phyloP scores from a whole-genome alignment of 2,113 vertebrate genomes.

The Notothenia coriiceps region DNA sequence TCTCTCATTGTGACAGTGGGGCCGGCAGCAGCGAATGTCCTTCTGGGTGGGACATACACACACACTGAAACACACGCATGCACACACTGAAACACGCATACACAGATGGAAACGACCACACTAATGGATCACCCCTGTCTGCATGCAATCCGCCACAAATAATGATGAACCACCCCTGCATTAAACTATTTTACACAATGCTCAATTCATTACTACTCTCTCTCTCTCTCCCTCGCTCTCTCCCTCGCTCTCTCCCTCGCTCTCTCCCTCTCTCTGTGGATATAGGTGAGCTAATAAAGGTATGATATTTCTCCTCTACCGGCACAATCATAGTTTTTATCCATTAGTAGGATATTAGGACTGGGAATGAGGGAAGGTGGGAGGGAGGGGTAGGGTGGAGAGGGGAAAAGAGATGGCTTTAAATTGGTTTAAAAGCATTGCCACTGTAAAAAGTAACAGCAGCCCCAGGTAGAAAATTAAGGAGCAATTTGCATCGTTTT shows the following conservation, averaged over 20 bases:
- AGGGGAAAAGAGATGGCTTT: constrained; percentile 54
- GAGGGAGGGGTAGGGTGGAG: constrained; percentile 51
- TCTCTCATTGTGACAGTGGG: constrained; percentile 83
- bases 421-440: constrained; percentile 76
- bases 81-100: constrained; percentile 56
- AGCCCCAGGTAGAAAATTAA: constrained; percentile 31
- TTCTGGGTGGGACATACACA: constrained; percentile 80
- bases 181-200: constrained; percentile 87
- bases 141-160: constrained; percentile 85
- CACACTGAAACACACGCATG: constrained; percentile 33
- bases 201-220: constrained; percentile 85
- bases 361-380: constrained; percentile 63
- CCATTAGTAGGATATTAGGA: constrained; percentile 80
- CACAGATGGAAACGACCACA: constrained; percentile 81
- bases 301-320: constrained; percentile 82
- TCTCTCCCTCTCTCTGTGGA: constrained; percentile 54
- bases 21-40: constrained; percentile 84
- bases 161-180: constrained; percentile 88
- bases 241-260: constrained; percentile 20
- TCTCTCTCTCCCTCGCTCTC: constrained; percentile 47
- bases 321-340: constrained; percentile 83
- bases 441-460: constrained; percentile 68
- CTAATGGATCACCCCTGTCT: constrained; percentile 89
- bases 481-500: constrained; percentile 47
- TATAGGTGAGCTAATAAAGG: constrained; percentile 85